phyloP scores from a whole-genome alignment of 2,888 invertebrate species.

The Clusia tigrina region DNA sequence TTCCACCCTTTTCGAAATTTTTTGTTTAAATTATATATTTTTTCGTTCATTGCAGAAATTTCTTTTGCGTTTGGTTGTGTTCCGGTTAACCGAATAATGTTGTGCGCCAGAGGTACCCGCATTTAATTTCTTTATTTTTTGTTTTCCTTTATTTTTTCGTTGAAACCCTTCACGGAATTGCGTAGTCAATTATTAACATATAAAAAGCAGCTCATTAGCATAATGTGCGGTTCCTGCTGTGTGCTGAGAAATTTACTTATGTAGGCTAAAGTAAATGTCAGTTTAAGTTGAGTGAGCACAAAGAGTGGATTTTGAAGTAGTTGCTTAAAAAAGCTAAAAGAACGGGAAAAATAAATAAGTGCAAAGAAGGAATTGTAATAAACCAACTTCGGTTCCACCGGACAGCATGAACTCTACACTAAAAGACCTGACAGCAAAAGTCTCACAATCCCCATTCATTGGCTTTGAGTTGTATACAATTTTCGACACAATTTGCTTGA shows the following conservation, averaged over 20 bases:
- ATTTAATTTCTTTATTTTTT: background rate
- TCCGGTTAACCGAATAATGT: slow-evolving; percentile 2
- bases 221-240: slow-evolving; percentile 55
- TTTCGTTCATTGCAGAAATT: slow-evolving; percentile 19
- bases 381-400: background rate
- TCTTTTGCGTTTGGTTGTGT: background rate
- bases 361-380: background rate
- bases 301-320: no score
- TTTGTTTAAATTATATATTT: slow-evolving; percentile 24
- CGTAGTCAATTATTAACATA: slow-evolving; percentile 31
- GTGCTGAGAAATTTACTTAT: slow-evolving; percentile 46
- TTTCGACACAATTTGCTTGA: no score
- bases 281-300: no score
- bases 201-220: slow-evolving; percentile 49
- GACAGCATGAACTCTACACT: background rate
- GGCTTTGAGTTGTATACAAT: no score
- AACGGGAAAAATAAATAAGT: background rate
- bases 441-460: no score
- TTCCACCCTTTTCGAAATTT: background rate
- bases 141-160: slow-evolving; percentile 14
- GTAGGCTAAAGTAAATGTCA: background rate
- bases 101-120: no score
- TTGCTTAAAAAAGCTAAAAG: no score
- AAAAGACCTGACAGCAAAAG: background rate
- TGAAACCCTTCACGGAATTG: slow-evolving; percentile 23